Conservation (phyloP, 2,888 invertebrate species). For the Calephelis perditalis region DNA sequence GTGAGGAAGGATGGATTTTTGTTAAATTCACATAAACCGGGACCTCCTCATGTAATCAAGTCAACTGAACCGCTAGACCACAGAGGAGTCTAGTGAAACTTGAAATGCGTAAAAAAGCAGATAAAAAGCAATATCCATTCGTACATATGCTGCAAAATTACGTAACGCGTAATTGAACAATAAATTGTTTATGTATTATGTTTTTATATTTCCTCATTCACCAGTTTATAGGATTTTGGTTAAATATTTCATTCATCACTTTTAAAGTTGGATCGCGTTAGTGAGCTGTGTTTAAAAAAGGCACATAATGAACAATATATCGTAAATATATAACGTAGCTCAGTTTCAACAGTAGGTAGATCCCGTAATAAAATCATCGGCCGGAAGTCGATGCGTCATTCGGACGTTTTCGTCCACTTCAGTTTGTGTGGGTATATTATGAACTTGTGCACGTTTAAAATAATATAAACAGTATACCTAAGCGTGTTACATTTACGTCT, state of each 20-base stretch:
- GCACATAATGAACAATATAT: conserved; percentile 4
- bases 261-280: not conserved
- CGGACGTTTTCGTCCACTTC: conserved; percentile 65
- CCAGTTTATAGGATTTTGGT: not conserved
- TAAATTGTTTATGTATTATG: too few species aligned
- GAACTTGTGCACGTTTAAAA: conserved; percentile 15
- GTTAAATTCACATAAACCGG: too few species aligned
- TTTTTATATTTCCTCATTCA: not conserved
- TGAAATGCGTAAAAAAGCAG: too few species aligned
- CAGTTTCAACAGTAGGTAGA: conserved; percentile 56
- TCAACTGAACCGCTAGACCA: too few species aligned
- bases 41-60: too few species aligned
- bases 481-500: not conserved
- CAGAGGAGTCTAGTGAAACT: too few species aligned
- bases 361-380: conserved; percentile 70
- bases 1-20: too few species aligned
- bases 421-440: conserved; percentile 56
- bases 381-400: conserved; percentile 76
- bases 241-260: not conserved
- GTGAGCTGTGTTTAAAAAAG: not conserved
- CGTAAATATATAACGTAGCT: conserved; percentile 22
- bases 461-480: conserved; percentile 12
- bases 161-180: too few species aligned
- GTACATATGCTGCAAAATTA: too few species aligned
- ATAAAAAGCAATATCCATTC: too few species aligned